Conservation (phyloP, 2,113 vertebrate genomes). For the Drymodes brunneopygia region DNA sequence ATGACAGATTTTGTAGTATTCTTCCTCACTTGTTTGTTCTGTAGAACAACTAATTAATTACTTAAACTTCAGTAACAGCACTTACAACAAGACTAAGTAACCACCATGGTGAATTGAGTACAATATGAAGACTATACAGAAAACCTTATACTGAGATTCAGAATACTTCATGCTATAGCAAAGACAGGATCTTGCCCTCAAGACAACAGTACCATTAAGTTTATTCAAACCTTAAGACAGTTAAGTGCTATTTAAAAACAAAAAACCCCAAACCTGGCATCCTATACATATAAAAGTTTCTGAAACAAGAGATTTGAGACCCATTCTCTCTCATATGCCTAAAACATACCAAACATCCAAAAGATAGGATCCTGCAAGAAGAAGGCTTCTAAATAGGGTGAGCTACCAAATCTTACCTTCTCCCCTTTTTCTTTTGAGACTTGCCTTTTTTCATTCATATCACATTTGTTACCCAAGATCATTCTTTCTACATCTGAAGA, state of each 20-base stretch:
- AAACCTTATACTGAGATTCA: neutral
- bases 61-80: neutral
- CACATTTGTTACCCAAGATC: slow-evolving; percentile 97
- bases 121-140: neutral
- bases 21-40: neutral
- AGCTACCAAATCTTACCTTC: slow-evolving; percentile 76
- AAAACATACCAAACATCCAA: neutral
- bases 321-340: neutral
- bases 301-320: neutral
- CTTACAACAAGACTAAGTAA: neutral
- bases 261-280: neutral
- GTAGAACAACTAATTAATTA: neutral
- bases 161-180: neutral
- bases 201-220: neutral
- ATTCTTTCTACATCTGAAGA: slow-evolving; percentile 97
- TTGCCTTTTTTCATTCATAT: slow-evolving; percentile 97
- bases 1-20: neutral
- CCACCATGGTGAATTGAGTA: neutral
- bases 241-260: neutral
- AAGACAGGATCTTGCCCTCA: neutral
- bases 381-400: neutral
- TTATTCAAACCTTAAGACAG: neutral
- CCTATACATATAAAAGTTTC: neutral
- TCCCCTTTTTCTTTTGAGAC: slow-evolving; percentile 96
- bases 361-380: neutral